Conservation (phyloP, 2,888 invertebrate genomes). For the Dyspetes luteomarginatus region DNA sequence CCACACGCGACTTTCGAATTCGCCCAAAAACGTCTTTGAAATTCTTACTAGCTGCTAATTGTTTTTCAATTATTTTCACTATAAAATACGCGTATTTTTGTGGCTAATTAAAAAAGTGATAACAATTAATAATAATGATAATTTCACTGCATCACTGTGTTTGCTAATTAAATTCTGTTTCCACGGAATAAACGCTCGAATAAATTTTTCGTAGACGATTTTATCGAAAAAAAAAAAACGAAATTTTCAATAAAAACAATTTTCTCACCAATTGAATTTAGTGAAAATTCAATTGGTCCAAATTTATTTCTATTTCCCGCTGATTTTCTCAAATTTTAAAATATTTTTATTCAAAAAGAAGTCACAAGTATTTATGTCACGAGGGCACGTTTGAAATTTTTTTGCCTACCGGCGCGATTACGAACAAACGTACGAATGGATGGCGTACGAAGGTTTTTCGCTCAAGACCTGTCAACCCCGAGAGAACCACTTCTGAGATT, state of each 20-base stretch:
- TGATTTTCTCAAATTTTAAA: not conserved
- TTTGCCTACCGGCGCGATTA: constrained; percentile 49
- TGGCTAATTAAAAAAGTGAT: not conserved
- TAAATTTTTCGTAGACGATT: not conserved
- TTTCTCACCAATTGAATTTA: too few species aligned
- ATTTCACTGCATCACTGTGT: not conserved
- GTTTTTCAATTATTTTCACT: not conserved
- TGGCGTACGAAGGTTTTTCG: constrained; percentile 51
- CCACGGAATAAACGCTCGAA: not conserved
- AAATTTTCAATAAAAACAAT: too few species aligned
- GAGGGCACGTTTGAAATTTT: not conserved
- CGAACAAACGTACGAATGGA: constrained; percentile 46
- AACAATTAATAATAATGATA: not conserved
- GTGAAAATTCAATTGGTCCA: not conserved
- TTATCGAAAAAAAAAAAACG: not conserved
- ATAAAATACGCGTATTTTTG: not conserved
- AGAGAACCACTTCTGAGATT: constrained; percentile 77
- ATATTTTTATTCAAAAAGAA: not conserved
- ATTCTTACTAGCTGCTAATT: not conserved
- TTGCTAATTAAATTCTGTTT: not conserved
- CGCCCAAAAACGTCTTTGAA: not conserved
- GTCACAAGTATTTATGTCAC: not conserved
- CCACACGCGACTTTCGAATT: constrained; percentile 33
- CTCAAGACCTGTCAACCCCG: constrained; percentile 75
- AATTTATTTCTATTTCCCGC: not conserved